Conservation (phyloP, 2,113 vertebrate genomes). For the Pluvianellus socialis region DNA sequence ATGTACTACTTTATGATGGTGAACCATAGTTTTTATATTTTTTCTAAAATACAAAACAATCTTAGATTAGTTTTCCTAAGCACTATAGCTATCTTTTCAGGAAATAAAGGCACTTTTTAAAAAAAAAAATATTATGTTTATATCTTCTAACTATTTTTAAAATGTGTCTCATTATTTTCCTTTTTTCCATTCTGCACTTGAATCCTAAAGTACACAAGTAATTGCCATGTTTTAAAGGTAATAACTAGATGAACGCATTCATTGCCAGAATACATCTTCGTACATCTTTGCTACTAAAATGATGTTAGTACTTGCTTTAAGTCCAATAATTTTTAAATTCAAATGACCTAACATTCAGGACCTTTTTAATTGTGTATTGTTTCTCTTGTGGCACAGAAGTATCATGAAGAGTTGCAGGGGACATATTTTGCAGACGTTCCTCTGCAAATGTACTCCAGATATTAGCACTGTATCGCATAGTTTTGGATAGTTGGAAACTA, state of each 20-base stretch:
- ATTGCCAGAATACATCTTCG: not conserved
- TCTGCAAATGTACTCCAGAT: not conserved
- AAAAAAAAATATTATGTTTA: not conserved
- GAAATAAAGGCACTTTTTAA: not conserved
- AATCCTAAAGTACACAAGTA: not conserved
- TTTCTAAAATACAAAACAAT: not conserved
- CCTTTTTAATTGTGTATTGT: not conserved
- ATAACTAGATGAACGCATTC: not conserved
- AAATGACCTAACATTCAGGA: not conserved
- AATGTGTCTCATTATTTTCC: not conserved
- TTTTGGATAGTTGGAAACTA: not conserved
- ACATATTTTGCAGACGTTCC: not conserved
- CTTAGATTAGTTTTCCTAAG: not conserved
- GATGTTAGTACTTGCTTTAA: not conserved
- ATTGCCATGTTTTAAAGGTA: not conserved
- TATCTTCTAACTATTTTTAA: not conserved
- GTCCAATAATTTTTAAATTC: not conserved
- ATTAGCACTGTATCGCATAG: not conserved
- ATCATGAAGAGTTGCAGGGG: not conserved
- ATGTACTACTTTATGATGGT: not conserved
- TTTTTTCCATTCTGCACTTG: not conserved
- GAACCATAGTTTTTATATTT: not conserved
- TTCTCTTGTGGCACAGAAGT: not conserved
- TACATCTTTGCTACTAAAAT: not conserved
- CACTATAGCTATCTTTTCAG: not conserved